Conservation (phyloP, 2,888 invertebrate species). For the Lochmaea crataegi region DNA sequence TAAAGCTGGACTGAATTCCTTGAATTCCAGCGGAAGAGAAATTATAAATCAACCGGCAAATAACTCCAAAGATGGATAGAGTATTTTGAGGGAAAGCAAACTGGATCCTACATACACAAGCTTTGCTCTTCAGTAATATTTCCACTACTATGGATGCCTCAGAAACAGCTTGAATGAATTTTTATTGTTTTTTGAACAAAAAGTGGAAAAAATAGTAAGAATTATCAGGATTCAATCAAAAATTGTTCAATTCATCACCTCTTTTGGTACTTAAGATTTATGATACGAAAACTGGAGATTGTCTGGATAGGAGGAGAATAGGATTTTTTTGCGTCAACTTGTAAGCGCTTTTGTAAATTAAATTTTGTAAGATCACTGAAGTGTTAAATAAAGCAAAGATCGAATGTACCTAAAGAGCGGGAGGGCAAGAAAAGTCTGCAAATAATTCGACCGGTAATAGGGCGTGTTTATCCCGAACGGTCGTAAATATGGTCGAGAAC, state of each 20-base stretch:
- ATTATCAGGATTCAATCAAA: too few relatives aligned
- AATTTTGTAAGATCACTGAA: slow-evolving; percentile 7
- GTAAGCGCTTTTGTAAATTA: neutral
- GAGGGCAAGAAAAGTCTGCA: slow-evolving; percentile 35
- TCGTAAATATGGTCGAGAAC: slow-evolving; percentile 56
- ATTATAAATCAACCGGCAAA: neutral
- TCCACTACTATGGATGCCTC: neutral
- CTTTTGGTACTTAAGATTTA: too few relatives aligned
- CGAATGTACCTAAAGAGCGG: slow-evolving; percentile 20
- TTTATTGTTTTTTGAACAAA: too few relatives aligned
- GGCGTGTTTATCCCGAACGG: slow-evolving; percentile 51
- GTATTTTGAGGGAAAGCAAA: neutral
- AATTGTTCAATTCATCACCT: too few relatives aligned
- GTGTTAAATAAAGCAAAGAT: slow-evolving; percentile 21
- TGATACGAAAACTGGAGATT: neutral
- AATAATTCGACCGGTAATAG: slow-evolving; percentile 43
- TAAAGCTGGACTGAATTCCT: neutral
- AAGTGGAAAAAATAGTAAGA: too few relatives aligned
- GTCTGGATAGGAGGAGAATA: neutral
- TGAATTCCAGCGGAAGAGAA: neutral
- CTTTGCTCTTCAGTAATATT: neutral
- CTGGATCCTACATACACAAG: neutral
- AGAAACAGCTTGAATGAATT: too few relatives aligned
- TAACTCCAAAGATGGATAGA: neutral
- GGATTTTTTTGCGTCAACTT: neutral